These are phyloP conservation scores for Sciurus vulgaris DNA, from an alignment of 2,797 vertebrate genomes.

Conservation along the genomic window DNA sequence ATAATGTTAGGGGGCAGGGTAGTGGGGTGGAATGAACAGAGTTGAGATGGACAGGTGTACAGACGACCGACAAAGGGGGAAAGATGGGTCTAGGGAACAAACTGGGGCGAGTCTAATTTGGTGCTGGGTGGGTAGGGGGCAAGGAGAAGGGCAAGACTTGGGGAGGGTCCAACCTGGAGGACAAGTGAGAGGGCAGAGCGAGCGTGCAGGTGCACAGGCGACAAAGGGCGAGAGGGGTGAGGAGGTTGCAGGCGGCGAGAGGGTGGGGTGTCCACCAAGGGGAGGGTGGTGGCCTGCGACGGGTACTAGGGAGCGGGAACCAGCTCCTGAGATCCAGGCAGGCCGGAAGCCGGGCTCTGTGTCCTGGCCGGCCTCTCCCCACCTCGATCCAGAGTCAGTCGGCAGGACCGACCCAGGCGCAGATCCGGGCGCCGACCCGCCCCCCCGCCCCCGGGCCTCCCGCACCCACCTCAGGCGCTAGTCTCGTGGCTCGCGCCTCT, in stretches of 20 bases:
- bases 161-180: neutral
- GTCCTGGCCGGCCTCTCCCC: neutral
- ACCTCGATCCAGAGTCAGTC: neutral
- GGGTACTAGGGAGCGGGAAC: neutral
- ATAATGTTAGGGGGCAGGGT: neutral
- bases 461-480: conserved; percentile 78
- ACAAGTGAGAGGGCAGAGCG: neutral
- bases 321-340: neutral
- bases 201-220: conserved; percentile 45
- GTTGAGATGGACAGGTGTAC: conserved; percentile 46
- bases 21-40: neutral
- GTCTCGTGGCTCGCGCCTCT: conserved; percentile 63
- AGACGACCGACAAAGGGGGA: conserved; percentile 56
- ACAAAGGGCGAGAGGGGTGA: conserved; percentile 57
- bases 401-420: neutral
- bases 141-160: neutral
- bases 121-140: neutral
- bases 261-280: neutral
- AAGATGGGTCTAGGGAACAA: neutral
- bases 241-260: neutral
- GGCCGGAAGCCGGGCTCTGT: neutral
- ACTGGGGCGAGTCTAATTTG: neutral
- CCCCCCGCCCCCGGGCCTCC: conserved; percentile 14
- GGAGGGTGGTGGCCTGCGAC: neutral
- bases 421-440: conserved; percentile 3